These are phyloP conservation scores for Condylostylus longicornis DNA, from an alignment of 1,140 invertebrate species.

Conservation along the genomic window DNA sequence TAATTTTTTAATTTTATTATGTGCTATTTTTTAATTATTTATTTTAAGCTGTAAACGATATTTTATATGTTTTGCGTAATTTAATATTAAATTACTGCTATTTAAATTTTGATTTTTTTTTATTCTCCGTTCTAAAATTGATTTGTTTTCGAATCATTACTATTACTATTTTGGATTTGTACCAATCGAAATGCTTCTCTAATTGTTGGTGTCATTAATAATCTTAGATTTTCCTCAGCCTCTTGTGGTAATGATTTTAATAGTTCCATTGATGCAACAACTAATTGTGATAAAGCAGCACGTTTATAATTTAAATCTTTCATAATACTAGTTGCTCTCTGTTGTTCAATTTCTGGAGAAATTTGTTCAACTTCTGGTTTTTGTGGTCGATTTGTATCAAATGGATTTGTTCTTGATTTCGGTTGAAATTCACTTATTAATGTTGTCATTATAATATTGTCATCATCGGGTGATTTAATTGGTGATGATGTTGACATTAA, in stretches of 20 bases:
- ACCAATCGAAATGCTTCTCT: conserved; percentile 30
- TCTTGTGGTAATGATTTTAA: conserved; percentile 24
- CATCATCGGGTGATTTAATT: conserved; percentile 25
- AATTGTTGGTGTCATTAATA: conserved; percentile 30
- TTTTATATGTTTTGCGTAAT: no score
- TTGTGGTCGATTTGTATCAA: conserved; percentile 35
- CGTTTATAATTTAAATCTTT: conserved; percentile 42
- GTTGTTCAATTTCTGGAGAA: conserved; percentile 57
- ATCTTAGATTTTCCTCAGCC: conserved; percentile 26
- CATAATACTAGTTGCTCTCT: conserved; percentile 57
- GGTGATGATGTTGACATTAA: conserved; percentile 23
- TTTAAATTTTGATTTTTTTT: no score
- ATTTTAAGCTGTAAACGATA: no score
- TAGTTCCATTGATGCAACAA: conserved; percentile 30
- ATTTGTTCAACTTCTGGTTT: conserved; percentile 40
- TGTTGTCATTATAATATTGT: conserved; percentile 31
- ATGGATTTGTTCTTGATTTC: conserved; percentile 37
- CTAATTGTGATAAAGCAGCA: conserved; percentile 25
- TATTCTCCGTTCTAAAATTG: no score
- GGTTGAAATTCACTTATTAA: conserved; percentile 36
- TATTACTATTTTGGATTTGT: conserved; percentile 30
- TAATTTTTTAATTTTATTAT: no score
- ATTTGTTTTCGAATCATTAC: conserved; percentile 30
- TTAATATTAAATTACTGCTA: no score
- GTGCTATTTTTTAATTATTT: no score